phyloP scores from a whole-genome alignment of 2,888 invertebrate genomes.

The Myathropa florea region DNA sequence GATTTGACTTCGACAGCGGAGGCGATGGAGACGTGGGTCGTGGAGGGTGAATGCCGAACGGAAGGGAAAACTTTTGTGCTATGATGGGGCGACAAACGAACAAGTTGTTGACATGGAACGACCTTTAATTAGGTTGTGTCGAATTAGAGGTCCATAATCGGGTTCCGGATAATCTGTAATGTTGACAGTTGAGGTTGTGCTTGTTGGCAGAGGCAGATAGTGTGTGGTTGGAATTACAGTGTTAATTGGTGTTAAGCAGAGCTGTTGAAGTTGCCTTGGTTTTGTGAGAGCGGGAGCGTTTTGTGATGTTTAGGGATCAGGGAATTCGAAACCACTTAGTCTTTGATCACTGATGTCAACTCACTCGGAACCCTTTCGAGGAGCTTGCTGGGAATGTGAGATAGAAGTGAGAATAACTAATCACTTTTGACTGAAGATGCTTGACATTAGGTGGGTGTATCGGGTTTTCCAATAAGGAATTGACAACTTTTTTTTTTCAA shows the following conservation, averaged over 20 bases:
- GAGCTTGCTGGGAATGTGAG: not conserved
- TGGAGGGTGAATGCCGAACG: not conserved
- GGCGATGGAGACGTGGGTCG: not conserved
- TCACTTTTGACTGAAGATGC: no score
- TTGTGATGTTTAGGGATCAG: not conserved
- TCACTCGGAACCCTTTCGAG: not conserved
- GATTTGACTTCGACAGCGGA: constrained; percentile 39
- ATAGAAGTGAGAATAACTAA: no score
- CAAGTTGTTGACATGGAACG: constrained; percentile 63
- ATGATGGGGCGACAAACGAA: constrained; percentile 7
- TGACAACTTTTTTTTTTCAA: no score
- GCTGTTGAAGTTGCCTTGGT: not conserved
- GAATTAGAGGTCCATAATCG: constrained; percentile 53
- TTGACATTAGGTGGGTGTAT: no score
- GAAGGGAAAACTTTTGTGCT: not conserved
- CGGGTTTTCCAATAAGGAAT: no score
- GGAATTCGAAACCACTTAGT: not conserved
- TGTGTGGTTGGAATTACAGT: constrained; percentile 2
- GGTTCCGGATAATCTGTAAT: constrained; percentile 43
- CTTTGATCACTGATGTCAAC: not conserved
- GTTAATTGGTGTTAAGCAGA: constrained; percentile 1
- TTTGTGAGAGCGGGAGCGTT: not conserved
- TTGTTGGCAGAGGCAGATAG: not conserved
- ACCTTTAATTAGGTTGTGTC: constrained; percentile 64
- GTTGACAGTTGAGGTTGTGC: constrained; percentile 41